These are phyloP conservation scores for Meleagris gallopavo DNA, from an alignment of 2,113 vertebrate species.

Conservation along the genomic window DNA sequence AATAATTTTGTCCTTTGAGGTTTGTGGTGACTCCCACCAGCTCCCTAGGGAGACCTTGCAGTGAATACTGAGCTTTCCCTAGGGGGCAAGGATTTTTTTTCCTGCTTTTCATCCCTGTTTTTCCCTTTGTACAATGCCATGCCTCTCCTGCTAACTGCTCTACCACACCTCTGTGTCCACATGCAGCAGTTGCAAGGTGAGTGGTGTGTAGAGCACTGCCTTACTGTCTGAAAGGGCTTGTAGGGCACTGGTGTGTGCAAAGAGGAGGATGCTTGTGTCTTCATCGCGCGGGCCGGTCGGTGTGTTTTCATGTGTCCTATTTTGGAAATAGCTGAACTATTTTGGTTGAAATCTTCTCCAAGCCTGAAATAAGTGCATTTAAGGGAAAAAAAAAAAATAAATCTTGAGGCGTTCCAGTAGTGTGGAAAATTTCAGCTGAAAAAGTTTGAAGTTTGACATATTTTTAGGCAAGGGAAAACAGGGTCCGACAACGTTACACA, in stretches of 20 bases:
- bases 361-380: slow-evolving; percentile 59
- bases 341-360: slow-evolving; percentile 49
- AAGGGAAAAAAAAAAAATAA: background rate
- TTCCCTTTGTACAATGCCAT: fast-evolving
- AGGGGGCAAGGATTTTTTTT: background rate
- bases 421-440: slow-evolving; percentile 59
- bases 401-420: background rate
- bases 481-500: background rate
- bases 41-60: background rate
- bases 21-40: background rate
- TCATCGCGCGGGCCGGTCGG: background rate
- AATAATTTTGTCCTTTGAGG: background rate
- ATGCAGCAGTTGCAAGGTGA: background rate
- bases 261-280: background rate
- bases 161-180: background rate
- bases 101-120: background rate
- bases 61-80: background rate
- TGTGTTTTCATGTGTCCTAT: background rate
- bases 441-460: slow-evolving; percentile 55
- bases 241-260: background rate
- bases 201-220: background rate
- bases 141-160: background rate
- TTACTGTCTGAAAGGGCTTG: slow-evolving; percentile 17
- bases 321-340: slow-evolving; percentile 56
- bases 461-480: slow-evolving; percentile 40